phyloP scores from a whole-genome alignment of 2,888 invertebrate genomes.

The Temnothorax rugatulus region DNA sequence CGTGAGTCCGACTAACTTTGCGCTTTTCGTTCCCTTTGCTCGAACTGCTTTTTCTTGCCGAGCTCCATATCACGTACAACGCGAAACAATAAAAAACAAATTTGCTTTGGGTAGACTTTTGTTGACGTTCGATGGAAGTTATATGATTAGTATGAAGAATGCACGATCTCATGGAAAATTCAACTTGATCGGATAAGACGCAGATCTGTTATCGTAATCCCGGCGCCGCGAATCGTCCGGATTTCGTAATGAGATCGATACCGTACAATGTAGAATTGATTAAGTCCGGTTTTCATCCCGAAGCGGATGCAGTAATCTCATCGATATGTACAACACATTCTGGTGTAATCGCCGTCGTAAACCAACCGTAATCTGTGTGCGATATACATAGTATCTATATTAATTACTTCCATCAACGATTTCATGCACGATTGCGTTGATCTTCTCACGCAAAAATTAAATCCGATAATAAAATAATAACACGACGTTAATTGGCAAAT shows the following conservation, averaged over 20 bases:
- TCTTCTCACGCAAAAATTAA: background rate
- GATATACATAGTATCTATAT: constrained; percentile 29
- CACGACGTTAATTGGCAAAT: background rate
- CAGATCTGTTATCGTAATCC: background rate
- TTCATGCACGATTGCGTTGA: background rate
- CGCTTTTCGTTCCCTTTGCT: background rate
- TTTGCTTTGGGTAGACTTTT: background rate
- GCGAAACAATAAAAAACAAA: background rate
- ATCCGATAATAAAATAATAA: constrained; percentile 6
- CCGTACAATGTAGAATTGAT: constrained; percentile 14
- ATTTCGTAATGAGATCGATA: constrained; percentile 2
- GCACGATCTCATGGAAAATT: background rate
- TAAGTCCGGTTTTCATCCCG: constrained; percentile 21
- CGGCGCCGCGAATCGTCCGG: background rate
- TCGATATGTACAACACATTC: constrained; percentile 34
- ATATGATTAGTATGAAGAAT: background rate
- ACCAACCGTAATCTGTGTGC: background rate
- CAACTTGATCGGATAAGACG: background rate
- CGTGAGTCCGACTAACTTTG: background rate
- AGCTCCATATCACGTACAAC: background rate
- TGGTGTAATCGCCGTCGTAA: constrained; percentile 12
- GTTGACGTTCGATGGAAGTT: background rate
- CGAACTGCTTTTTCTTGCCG: background rate
- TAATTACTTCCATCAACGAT: constrained; percentile 44
- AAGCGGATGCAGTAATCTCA: constrained; percentile 18